phyloP scores from a whole-genome alignment of 2,888 invertebrate species.

The Cerastis rubricosa region DNA sequence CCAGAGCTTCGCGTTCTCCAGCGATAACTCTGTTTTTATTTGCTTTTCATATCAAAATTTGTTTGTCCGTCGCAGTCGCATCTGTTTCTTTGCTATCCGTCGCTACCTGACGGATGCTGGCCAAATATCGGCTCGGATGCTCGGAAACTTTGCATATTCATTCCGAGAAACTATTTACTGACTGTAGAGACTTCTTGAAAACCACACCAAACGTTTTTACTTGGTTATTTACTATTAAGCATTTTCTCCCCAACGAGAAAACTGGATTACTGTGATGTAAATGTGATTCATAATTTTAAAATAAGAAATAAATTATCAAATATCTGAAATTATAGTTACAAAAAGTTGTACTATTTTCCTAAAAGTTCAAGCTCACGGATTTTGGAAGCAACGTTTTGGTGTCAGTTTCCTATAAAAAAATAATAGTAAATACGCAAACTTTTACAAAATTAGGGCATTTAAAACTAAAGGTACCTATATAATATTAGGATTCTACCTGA shows the following conservation, averaged over 20 bases:
- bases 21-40: slow-evolving; percentile 45
- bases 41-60: slow-evolving; percentile 56
- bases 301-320: neutral
- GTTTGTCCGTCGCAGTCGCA: slow-evolving; percentile 42
- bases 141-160: slow-evolving; percentile 18
- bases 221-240: neutral
- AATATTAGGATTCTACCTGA: no score
- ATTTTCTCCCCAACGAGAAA: neutral
- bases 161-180: slow-evolving; percentile 34
- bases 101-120: neutral
- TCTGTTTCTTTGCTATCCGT: slow-evolving; percentile 6
- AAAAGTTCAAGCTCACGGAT: neutral
- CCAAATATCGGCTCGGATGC: neutral
- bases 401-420: neutral
- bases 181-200: slow-evolving; percentile 3
- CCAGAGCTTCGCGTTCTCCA: neutral
- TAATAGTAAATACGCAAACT: no score
- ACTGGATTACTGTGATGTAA: neutral
- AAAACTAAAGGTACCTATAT: no score
- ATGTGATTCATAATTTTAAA: neutral
- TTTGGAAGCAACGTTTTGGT: neutral
- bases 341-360: neutral
- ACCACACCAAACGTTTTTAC: slow-evolving; percentile 1
- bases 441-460: no score
- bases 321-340: neutral